Base-by-base conservation (phyloP, 2,797 vertebrate species). In the Acanthurus lineatus region DNA sequence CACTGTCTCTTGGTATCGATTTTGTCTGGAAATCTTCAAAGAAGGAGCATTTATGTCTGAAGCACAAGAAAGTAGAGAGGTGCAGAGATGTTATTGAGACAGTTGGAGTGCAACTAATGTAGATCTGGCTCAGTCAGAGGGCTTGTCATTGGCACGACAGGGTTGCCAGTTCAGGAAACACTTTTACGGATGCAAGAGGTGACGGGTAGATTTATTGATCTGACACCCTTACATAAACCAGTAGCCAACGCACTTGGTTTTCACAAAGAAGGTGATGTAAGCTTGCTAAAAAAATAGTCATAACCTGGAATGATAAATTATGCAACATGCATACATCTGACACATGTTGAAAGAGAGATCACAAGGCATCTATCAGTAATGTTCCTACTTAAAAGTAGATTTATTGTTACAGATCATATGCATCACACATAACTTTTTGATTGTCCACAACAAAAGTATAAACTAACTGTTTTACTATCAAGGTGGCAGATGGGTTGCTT, bases 1-100 rank as follows among this genome's bases (percentile, higher is more conserved):
- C 73, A 75, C 84, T 85, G 84, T 91, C 89, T 93, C 83, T 84
- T 63, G 16, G 61, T 94, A 95, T 96, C 84, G 95, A 95, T 95
- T 94, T 89, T 90, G 94, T 94, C 94, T 95, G 93, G 88, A 90
- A 92, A 90, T 84, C 84, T 92, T 93, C 85, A 90, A 91, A 92
- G 81, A 84, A 78, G 89, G 92, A 87, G 84, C 81, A 89, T 93
- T 93, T 91, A 83, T 89, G 90, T 89, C 90, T 91, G 58, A 73
- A 85, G 73, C 73, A 70, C 17, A 60, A 86, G 86, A 91, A 86
- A 76, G 79, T 84, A 73, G 81, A 81, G 69, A 88, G 72, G 88
- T 81, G 87, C 54, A 60, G 88, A 88, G 75, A 85, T 78, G 82
- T 82, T 82, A 76, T 65, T 81, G 87, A 92, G 86, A 83, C 66